Evolutionary conservation across 1,140 invertebrate genomes (phyloP).

Genomic region (Coelopa frigida): DNA sequence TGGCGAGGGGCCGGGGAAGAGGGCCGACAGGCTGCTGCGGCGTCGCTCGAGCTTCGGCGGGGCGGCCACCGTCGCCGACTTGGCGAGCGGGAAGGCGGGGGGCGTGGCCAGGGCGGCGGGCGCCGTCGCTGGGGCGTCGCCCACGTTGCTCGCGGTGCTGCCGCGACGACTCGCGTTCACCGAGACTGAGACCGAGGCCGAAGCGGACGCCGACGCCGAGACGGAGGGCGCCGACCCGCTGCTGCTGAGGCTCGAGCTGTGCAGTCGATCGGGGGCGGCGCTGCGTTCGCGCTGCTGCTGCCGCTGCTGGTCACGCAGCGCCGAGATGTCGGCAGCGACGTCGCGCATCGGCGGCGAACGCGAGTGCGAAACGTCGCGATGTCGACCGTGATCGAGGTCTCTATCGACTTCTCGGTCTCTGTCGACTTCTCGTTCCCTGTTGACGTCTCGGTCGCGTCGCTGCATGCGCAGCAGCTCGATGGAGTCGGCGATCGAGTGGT

Average conservation of each 20-base stretch:
- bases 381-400: too few relatives aligned
- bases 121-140: not conserved
- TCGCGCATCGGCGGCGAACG: not conserved
- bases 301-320: not conserved
- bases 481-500: constrained; percentile 24
- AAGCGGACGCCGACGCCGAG: constrained; percentile 12
- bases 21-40: constrained; percentile 26
- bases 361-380: too few relatives aligned
- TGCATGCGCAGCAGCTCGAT: constrained; percentile 33
- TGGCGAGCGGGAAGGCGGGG: constrained; percentile 27
- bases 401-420: too few relatives aligned
- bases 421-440: constrained; percentile 19
- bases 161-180: constrained; percentile 28
- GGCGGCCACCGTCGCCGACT: constrained; percentile 34
- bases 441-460: constrained; percentile 23
- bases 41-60: constrained; percentile 29
- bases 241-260: constrained; percentile 37
- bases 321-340: not conserved
- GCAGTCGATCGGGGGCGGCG: constrained; percentile 31
- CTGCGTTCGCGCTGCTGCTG: constrained; percentile 23
- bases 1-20: constrained; percentile 37
- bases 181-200: constrained; percentile 19
- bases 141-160: constrained; percentile 25
- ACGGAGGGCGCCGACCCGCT: constrained; percentile 21
- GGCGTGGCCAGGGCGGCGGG: not conserved